These are phyloP conservation scores for Mustela lutreola DNA, from an alignment of 2,113 vertebrate genomes.

Conservation along the genomic window DNA sequence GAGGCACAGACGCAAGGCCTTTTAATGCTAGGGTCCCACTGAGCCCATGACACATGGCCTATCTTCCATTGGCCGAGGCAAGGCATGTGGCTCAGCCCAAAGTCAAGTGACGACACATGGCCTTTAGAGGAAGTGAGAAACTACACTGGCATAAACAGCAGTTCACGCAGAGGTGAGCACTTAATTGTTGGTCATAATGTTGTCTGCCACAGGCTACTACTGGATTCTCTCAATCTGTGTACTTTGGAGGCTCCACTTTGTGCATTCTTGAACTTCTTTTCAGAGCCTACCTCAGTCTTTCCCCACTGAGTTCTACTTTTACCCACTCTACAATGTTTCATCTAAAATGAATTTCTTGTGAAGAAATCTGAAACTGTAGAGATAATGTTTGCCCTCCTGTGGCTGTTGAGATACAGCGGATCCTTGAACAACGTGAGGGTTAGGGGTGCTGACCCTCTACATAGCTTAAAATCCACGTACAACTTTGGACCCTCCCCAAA, in stretches of 20 bases:
- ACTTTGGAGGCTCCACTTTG: background rate
- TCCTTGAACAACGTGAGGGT: background rate
- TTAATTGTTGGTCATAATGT: rapidly evolving
- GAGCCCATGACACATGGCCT: no score
- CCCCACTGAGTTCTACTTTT: background rate
- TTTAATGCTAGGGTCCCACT: background rate
- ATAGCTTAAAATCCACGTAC: background rate
- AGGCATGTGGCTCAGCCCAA: background rate
- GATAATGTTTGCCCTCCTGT: background rate
- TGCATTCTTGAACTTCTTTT: background rate
- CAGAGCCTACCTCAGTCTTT: background rate
- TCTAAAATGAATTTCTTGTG: background rate
- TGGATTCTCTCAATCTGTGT: background rate
- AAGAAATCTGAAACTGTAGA: background rate
- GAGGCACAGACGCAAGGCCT: background rate
- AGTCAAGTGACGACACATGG: background rate
- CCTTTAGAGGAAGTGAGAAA: background rate
- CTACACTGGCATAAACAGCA: no score
- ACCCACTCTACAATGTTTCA: background rate
- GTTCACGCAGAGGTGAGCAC: background rate
- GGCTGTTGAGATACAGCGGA: background rate
- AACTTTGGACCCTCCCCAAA: background rate
- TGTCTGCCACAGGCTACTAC: background rate
- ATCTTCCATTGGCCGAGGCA: background rate
- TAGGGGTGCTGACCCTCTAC: background rate